Conservation (phyloP, 2,113 vertebrate genomes). For the Caloenas nicobarica region DNA sequence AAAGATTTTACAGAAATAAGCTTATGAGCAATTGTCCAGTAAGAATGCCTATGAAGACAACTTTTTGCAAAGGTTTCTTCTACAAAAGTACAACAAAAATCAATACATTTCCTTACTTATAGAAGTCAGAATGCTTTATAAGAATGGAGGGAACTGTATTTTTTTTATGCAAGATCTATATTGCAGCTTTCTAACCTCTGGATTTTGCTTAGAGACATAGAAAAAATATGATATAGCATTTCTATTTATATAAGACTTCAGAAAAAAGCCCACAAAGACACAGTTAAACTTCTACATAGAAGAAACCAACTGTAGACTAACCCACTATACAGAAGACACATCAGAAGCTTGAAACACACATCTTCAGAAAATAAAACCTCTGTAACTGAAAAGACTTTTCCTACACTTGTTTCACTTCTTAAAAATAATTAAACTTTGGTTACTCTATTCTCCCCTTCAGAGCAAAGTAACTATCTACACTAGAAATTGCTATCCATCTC, state of each 20-base stretch:
- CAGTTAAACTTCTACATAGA: not conserved
- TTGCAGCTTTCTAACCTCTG: not conserved
- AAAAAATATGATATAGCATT: not conserved
- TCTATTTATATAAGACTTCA: not conserved
- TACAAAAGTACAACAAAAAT: not conserved
- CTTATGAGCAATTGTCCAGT: not conserved
- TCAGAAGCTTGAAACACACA: not conserved
- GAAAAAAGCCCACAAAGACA: not conserved
- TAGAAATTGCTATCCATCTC: accelerated
- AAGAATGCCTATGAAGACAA: not conserved
- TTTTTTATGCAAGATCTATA: not conserved
- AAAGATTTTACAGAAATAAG: not conserved
- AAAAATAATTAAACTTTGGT: not conserved
- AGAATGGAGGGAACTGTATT: not conserved
- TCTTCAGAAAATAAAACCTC: not conserved
- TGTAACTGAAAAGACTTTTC: accelerated
- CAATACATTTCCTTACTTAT: not conserved
- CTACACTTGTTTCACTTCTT: accelerated
- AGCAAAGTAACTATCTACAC: accelerated
- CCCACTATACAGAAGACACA: accelerated
- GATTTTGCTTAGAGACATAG: not conserved
- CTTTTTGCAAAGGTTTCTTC: not conserved
- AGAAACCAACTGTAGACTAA: not conserved
- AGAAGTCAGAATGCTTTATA: not conserved
- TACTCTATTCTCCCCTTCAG: not conserved